These are phyloP conservation scores for Colistium nudipinnis DNA, from an alignment of 2,113 vertebrate genomes.

Conservation along the genomic window DNA sequence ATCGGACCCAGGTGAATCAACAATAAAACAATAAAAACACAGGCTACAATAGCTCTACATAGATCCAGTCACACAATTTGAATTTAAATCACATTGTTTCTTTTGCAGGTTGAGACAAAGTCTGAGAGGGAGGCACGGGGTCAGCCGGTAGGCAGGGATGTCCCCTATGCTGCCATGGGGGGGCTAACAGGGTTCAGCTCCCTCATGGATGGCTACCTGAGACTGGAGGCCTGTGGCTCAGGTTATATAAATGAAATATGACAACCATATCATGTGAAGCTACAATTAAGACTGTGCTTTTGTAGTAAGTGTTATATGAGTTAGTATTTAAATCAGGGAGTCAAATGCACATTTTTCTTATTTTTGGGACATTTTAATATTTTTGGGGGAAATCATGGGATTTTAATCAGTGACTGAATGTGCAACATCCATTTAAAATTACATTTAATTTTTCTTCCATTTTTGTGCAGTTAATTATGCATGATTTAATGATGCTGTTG, in stretches of 20 bases:
- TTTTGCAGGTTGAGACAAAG: constrained; percentile 85
- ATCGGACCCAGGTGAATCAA: constrained; percentile 81
- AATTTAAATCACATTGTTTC: neutral
- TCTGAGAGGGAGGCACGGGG: constrained; percentile 84
- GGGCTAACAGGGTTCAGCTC: constrained; percentile 92
- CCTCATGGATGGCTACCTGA: constrained; percentile 87
- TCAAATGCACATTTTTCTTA: too few relatives aligned
- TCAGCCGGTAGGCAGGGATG: constrained; percentile 84
- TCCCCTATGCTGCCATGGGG: constrained; percentile 91
- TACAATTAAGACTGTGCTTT: neutral
- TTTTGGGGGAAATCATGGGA: neutral
- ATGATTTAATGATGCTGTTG: constrained; percentile 7
- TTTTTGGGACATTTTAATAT: neutral
- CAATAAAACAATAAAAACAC: neutral
- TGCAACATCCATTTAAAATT: constrained; percentile 1
- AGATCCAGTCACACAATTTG: neutral
- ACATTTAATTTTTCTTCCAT: neutral
- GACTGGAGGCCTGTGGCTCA: constrained; percentile 82
- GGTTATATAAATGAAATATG: constrained; percentile 55
- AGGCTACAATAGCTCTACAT: neutral
- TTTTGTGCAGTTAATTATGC: constrained; percentile 7
- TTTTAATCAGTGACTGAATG: neutral
- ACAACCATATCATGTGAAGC: neutral
- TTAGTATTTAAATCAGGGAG: too few relatives aligned
- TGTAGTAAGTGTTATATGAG: too few relatives aligned